Base-by-base conservation (phyloP, 2,888 invertebrate species). In the Andricus curvator region DNA sequence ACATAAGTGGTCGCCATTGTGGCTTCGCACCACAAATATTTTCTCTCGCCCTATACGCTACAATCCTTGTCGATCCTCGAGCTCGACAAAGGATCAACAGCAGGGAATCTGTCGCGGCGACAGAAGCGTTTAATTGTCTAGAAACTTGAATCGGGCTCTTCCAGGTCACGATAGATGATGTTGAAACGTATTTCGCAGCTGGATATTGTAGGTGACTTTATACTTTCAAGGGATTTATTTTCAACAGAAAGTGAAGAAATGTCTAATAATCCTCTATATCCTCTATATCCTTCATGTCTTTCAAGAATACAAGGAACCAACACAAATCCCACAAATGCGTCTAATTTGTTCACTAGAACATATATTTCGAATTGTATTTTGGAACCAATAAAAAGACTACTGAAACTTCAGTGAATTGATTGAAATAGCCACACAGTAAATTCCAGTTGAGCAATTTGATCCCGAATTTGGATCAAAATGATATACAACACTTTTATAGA, bases 71-170 rank as follows among this genome's bases (percentile, higher is more conserved):
- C 83, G 86, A 87, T 86, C 85, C 85, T 84, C 80, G 80, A 80
- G 81, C 81, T 80, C 83, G 82, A 86, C 84, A 87, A 88, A 85
- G 86, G 86, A 83, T 85, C 86, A 86, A 85, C 86, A 87, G 86
- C 85, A 83, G 86, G 85, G 86, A 86, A 85, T 87, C 86, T 85
- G 84, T 88, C 86, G 85, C 79, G 83, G 84, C 78, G 64, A 78
- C 80, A 81, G 81, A 78, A 81, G 78, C 85, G 81, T 84, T 85
- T 85, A 84, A 85, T 85, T 85, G 85, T 85, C 84, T 81, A 82
- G 84, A 83, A 84, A 82, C 81, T 33, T 80, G 83, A 83, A 83
- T 80, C 76, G 80, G 68, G 81, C 78, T 60, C 77, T 81, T 78
- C 44, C 77, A 68, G 48, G 68, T 68, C 70, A 51, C 56, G 51